These are phyloP conservation scores for Panthera leo DNA, from an alignment of 2,113 vertebrate species.

Conservation along the genomic window DNA sequence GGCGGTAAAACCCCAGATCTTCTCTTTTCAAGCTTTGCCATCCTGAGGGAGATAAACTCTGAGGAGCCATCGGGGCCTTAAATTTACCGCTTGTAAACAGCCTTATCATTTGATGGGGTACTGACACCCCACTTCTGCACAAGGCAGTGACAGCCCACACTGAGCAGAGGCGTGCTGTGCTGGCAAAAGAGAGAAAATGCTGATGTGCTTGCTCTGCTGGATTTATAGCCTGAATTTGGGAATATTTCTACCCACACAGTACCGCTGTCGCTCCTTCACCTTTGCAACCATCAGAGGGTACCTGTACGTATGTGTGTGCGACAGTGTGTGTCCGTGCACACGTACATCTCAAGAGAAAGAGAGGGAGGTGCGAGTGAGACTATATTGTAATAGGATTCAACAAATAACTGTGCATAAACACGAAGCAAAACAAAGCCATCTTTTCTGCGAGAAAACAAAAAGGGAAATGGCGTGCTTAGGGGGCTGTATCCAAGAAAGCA, in stretches of 20 bases:
- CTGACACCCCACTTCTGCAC: constrained; percentile 14
- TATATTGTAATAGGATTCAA: background rate
- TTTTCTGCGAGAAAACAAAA: background rate
- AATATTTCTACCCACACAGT: constrained; percentile 9
- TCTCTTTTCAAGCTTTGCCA: constrained; percentile 54
- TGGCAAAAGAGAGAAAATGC: constrained; percentile 16
- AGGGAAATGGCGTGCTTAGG: background rate
- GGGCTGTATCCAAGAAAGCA: background rate
- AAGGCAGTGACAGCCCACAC: background rate
- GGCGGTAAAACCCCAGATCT: background rate
- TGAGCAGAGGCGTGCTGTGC: background rate
- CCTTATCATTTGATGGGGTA: background rate
- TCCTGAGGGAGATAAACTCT: constrained; percentile 42
- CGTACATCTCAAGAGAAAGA: background rate
- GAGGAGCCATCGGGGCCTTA: constrained; percentile 42
- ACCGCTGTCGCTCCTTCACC: background rate
- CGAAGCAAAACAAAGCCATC: background rate
- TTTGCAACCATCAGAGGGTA: background rate
- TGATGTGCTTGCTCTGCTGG: background rate
- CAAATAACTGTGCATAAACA: background rate
- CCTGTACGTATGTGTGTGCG: background rate
- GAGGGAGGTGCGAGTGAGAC: background rate
- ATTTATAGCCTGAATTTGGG: constrained; percentile 20
- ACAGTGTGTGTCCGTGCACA: background rate
- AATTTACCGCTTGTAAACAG: constrained; percentile 55